These are phyloP conservation scores for Ganaspis sp. DNA, from an alignment of 1,140 invertebrate species.

Conservation along the genomic window DNA sequence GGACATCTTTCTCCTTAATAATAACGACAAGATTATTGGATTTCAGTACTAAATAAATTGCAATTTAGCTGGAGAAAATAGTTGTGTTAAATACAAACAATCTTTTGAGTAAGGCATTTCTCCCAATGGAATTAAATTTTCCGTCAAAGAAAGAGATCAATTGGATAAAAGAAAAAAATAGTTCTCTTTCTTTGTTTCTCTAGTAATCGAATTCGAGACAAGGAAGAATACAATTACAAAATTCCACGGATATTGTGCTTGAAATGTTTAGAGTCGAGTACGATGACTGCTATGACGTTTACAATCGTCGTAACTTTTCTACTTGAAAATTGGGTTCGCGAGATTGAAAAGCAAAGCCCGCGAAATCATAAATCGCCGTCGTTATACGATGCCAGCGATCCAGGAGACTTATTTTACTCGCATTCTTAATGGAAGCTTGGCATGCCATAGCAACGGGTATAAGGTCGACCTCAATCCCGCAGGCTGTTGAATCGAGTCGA, in stretches of 20 bases:
- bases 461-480: slow-evolving; percentile 60
- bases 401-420: slow-evolving; percentile 56
- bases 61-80: no score
- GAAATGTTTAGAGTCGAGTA: neutral
- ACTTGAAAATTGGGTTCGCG: slow-evolving; percentile 40
- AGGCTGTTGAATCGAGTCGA: slow-evolving; percentile 56
- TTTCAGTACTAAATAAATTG: no score
- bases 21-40: no score
- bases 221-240: slow-evolving; percentile 26
- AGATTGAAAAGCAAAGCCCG: slow-evolving; percentile 50
- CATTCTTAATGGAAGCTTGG: slow-evolving; percentile 62
- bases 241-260: slow-evolving; percentile 11
- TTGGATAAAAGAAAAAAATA: neutral
- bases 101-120: neutral
- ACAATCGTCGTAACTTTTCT: slow-evolving; percentile 28
- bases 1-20: no score
- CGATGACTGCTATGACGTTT: slow-evolving; percentile 5
- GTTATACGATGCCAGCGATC: slow-evolving; percentile 53
- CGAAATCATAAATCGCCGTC: slow-evolving; percentile 55
- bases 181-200: neutral
- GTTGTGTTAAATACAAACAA: neutral
- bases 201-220: slow-evolving; percentile 17
- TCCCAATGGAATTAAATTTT: neutral
- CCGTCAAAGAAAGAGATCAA: neutral
- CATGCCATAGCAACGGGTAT: slow-evolving; percentile 53